Evolutionary conservation across 2,797 vertebrate species (phyloP).

Genomic region (Rhinella marina): DNA sequence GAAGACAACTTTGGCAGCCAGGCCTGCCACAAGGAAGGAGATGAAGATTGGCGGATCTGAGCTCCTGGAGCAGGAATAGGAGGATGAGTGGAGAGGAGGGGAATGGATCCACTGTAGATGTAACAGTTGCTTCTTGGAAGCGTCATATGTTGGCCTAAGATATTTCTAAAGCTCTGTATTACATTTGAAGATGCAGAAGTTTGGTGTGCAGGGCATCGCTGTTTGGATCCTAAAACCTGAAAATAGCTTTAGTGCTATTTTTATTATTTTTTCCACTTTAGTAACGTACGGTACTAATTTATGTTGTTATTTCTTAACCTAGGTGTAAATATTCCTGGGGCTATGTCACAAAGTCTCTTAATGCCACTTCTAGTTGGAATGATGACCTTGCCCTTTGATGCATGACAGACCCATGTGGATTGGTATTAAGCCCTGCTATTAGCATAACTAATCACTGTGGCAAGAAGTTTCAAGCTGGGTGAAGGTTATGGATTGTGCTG

Average conservation of each 20-base stretch:
- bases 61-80: no score
- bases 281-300: background rate
- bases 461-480: background rate
- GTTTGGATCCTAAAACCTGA: background rate
- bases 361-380: background rate
- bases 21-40: no score
- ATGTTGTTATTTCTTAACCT: background rate
- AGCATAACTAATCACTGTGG: background rate
- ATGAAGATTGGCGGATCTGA: no score
- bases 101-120: no score
- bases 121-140: no score
- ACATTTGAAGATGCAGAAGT: no score
- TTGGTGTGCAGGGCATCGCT: no score
- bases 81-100: no score
- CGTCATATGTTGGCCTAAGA: no score
- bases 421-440: background rate
- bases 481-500: background rate
- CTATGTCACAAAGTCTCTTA: background rate
- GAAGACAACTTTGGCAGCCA: no score
- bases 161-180: no score
- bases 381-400: conserved; percentile 1
- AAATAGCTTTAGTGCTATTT: background rate
- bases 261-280: background rate
- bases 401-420: background rate
- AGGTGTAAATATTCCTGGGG: background rate